phyloP scores from a whole-genome alignment of 2,888 invertebrate genomes.

The Azorinus chamasolen region DNA sequence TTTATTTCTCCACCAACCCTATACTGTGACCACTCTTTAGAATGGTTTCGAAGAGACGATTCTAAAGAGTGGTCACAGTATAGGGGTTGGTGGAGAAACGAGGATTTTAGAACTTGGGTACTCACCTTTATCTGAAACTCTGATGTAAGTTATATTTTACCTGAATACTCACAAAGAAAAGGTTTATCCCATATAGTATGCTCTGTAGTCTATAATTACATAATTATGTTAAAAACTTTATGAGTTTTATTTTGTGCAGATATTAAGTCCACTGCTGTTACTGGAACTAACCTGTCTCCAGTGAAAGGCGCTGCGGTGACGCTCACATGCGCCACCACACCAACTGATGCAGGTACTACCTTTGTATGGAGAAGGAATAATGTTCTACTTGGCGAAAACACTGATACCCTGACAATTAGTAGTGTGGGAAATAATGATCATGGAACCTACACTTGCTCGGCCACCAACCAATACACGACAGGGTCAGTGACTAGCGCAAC shows the following conservation, averaged over 20 bases:
- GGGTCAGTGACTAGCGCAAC: neutral
- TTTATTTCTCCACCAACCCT: too few relatives aligned
- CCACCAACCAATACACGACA: constrained; percentile 22
- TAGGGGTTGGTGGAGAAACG: too few relatives aligned
- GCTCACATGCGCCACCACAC: constrained; percentile 38
- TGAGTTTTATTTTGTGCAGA: constrained; percentile 26
- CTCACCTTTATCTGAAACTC: too few relatives aligned
- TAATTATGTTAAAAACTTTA: too few relatives aligned
- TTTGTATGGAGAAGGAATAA: constrained; percentile 31
- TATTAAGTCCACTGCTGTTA: constrained; percentile 22
- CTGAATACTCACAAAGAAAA: too few relatives aligned
- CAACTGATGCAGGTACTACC: constrained; percentile 22
- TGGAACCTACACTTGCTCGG: constrained; percentile 44
- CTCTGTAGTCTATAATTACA: too few relatives aligned
- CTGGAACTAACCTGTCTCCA: constrained; percentile 6
- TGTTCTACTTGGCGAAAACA: neutral
- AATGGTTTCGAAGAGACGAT: too few relatives aligned
- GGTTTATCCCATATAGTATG: too few relatives aligned
- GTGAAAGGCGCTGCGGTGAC: constrained; percentile 26
- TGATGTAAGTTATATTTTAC: too few relatives aligned
- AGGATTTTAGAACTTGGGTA: too few relatives aligned
- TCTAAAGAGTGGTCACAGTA: too few relatives aligned
- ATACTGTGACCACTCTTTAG: too few relatives aligned
- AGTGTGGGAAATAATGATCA: constrained; percentile 8
- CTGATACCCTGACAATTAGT: neutral